Conservation (phyloP, 2,113 vertebrate genomes). For the Hepsetus odoe region DNA sequence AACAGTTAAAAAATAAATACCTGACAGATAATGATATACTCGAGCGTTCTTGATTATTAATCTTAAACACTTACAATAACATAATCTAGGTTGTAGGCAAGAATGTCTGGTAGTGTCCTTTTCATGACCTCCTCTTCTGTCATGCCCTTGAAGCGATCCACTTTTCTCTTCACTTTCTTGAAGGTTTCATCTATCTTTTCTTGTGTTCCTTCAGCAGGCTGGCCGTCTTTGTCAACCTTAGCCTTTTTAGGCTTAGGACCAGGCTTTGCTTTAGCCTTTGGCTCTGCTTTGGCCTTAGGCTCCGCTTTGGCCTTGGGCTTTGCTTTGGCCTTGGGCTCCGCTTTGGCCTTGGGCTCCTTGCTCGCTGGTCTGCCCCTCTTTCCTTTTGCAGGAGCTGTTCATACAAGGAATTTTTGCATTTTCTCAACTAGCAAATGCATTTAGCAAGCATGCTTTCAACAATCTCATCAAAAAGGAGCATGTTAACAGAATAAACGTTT, state of each 20-base stretch:
- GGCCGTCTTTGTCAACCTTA: slow-evolving; percentile 72
- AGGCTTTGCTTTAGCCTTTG: too few relatives aligned
- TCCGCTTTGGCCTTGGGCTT: slow-evolving; percentile 58
- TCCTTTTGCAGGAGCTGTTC: slow-evolving; percentile 25
- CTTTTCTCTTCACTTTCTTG: slow-evolving; percentile 95
- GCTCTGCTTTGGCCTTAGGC: too few relatives aligned
- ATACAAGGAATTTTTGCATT: not conserved
- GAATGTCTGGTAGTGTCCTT: slow-evolving; percentile 94
- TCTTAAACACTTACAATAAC: slow-evolving; percentile 86
- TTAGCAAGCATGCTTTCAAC: not conserved
- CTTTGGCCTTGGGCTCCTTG: slow-evolving; percentile 62
- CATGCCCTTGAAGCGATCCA: slow-evolving; percentile 96
- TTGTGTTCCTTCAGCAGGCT: slow-evolving; percentile 84
- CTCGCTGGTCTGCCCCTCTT: slow-evolving; percentile 53
- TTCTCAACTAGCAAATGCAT: not conserved
- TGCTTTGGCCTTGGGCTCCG: slow-evolving; percentile 46
- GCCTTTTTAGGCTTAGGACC: slow-evolving; percentile 70
- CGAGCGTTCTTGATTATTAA: not conserved
- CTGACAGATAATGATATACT: not conserved
- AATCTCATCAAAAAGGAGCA: not conserved
- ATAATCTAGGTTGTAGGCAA: slow-evolving; percentile 94
- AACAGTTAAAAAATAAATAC: not conserved
- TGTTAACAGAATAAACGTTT: not conserved
- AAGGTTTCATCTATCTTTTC: slow-evolving; percentile 96
- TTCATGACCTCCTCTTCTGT: slow-evolving; percentile 95